A percentile compares a stretch with the other conserved stretches of the same genome.
These are phyloP conservation scores for Noctua janthina DNA, from an alignment of 2,888 invertebrate species.

Conservation along the genomic window DNA sequence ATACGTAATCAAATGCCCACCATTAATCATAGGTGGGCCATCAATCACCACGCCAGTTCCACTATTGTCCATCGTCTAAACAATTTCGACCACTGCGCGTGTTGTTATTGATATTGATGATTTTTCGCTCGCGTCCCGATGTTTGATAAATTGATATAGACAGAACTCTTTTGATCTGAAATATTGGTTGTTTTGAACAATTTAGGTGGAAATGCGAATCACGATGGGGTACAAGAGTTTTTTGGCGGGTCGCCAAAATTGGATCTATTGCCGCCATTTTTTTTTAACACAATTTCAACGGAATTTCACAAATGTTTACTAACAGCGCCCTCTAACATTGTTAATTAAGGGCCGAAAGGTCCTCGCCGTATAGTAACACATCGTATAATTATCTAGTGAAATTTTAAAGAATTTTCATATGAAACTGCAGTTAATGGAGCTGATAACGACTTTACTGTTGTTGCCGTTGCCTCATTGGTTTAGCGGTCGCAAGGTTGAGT, in stretches of 20 bases:
- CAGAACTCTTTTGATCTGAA: constrained; percentile 26
- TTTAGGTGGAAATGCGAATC: background rate
- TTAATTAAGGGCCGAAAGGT: background rate
- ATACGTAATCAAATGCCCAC: constrained; percentile 60
- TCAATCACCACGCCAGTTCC: constrained; percentile 65
- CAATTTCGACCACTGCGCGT: constrained; percentile 60
- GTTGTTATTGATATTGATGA: constrained; percentile 74
- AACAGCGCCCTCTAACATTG: background rate
- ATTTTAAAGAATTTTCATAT: too few relatives aligned
- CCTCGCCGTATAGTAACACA: background rate
- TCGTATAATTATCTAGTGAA: background rate
- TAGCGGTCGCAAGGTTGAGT: too few relatives aligned
- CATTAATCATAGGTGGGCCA: constrained; percentile 68
- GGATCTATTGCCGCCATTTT: background rate
- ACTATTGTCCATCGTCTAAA: constrained; percentile 67
- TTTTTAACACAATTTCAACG: background rate
- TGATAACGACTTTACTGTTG: background rate
- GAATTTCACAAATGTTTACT: background rate
- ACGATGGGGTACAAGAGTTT: background rate
- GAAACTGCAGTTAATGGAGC: too few relatives aligned
- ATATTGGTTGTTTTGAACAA: constrained; percentile 26
- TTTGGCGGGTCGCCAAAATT: background rate
- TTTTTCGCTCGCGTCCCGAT: constrained; percentile 66
- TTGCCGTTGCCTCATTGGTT: background rate
- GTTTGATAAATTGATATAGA: constrained; percentile 64